phyloP scores from a whole-genome alignment of 2,113 vertebrate species.

The Uropsilus gracilis region DNA sequence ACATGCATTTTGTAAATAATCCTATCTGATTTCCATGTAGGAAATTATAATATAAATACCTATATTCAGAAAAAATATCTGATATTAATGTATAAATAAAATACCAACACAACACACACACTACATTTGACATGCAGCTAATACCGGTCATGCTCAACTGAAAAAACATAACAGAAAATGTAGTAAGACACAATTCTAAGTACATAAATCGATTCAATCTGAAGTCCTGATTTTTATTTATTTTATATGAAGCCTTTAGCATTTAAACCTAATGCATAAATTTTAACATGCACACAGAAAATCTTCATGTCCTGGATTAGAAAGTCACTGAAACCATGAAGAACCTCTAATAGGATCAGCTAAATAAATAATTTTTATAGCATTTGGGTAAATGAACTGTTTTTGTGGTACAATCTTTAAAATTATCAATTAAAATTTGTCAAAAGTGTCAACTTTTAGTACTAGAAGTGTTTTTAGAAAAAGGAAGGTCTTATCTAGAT shows the following conservation, averaged over 20 bases:
- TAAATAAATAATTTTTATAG: not conserved
- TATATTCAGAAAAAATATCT: conserved; percentile 45
- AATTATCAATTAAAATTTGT: not conserved
- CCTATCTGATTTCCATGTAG: not conserved
- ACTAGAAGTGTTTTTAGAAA: not conserved
- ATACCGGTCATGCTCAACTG: conserved; percentile 61
- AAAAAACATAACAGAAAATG: conserved; percentile 61
- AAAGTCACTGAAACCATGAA: not conserved
- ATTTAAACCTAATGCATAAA: conserved; percentile 30
- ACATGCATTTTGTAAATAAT: conserved; percentile 42
- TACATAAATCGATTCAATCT: not conserved
- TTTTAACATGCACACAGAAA: not conserved
- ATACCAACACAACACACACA: not conserved
- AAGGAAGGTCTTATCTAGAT: not conserved
- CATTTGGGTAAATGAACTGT: not conserved
- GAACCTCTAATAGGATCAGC: not conserved
- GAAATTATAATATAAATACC: conserved; percentile 45
- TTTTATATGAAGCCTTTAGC: conserved; percentile 19
- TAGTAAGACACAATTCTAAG: not conserved
- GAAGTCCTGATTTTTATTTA: conserved; percentile 14
- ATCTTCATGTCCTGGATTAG: not conserved
- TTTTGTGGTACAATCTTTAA: not conserved
- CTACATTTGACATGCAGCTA: conserved; percentile 67
- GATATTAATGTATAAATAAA: conserved; percentile 8
- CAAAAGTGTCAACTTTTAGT: not conserved